A percentile compares a stretch with the other conserved stretches of the same genome.
Evolutionary conservation across 2,888 invertebrate species (phyloP).

Genomic region (Caenorhabditis zanzibari): DNA sequence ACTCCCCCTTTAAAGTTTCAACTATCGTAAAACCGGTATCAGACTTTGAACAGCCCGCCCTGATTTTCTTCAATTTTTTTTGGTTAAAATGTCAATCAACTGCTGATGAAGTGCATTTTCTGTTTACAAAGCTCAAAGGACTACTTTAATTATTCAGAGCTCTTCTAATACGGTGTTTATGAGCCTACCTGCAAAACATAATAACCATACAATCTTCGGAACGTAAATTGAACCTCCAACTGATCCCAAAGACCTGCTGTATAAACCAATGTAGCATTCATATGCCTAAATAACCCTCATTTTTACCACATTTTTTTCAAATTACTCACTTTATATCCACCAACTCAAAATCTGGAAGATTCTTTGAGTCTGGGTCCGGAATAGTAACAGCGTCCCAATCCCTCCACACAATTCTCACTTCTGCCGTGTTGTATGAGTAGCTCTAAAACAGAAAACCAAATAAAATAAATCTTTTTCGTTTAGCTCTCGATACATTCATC

Average conservation of each 20-base stretch:
- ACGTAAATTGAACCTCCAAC: conserved; percentile 81
- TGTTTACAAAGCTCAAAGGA: too few relatives aligned
- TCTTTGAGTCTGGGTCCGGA: conserved; percentile 81
- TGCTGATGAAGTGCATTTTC: too few relatives aligned
- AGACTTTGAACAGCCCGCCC: too few relatives aligned
- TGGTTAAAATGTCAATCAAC: too few relatives aligned
- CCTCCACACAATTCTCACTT: conserved; percentile 83
- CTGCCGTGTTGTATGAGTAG: conserved; percentile 83
- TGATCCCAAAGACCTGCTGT: conserved; percentile 84
- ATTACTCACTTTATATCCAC: conserved; percentile 70
- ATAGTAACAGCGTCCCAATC: conserved; percentile 83
- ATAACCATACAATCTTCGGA: conserved; percentile 83
- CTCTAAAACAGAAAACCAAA: conserved; percentile 69
- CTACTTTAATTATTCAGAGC: too few relatives aligned
- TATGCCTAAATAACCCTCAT: conserved; percentile 70
- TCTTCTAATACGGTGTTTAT: too few relatives aligned
- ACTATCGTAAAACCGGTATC: too few relatives aligned
- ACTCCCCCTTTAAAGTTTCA: too few relatives aligned
- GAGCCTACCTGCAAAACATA: conserved; percentile 81
- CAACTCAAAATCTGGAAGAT: conserved; percentile 83
- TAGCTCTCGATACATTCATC: conserved; percentile 39
- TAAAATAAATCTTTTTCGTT: conserved; percentile 21
- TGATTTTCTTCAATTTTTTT: too few relatives aligned
- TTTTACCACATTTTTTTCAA: background rate
- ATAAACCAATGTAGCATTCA: conserved; percentile 80